Evolutionary conservation across 2,113 vertebrate species (phyloP).

Genomic region (Hoplias malabaricus): DNA sequence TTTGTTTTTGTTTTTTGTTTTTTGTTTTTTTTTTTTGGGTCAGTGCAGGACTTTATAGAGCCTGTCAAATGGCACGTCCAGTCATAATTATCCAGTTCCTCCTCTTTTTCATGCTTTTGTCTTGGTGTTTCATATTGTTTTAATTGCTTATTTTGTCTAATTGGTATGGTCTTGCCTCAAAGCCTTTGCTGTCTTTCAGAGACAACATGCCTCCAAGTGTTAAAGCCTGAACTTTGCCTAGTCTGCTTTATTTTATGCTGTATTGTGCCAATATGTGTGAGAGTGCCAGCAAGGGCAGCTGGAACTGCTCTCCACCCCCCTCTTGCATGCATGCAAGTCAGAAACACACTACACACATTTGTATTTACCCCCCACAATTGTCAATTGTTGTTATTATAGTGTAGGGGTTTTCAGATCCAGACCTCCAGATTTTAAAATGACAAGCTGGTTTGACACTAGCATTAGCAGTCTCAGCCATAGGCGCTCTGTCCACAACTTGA

Average conservation of each 20-base stretch:
- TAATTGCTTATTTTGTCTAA: neutral
- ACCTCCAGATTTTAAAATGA: no score
- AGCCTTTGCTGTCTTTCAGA: neutral
- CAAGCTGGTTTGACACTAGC: no score
- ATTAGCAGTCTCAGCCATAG: no score
- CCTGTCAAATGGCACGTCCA: neutral
- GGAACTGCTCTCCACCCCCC: constrained; percentile 34
- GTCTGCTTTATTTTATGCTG: neutral
- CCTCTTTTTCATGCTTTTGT: constrained; percentile 18
- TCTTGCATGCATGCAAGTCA: neutral
- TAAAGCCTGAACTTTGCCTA: neutral
- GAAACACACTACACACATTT: neutral
- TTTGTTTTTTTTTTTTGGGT: neutral
- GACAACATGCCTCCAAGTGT: neutral
- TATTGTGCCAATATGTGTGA: constrained; percentile 5
- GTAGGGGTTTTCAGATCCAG: no score
- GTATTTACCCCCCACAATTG: neutral
- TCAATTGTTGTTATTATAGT: no score
- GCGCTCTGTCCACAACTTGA: no score
- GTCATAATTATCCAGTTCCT: constrained; percentile 44
- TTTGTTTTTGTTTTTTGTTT: neutral
- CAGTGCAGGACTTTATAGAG: neutral
- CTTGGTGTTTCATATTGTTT: neutral
- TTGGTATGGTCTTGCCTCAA: neutral
- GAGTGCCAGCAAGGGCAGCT: constrained; percentile 10